These are phyloP conservation scores for Cybosia mesomella DNA, from an alignment of 2,888 invertebrate genomes.

Conservation along the genomic window DNA sequence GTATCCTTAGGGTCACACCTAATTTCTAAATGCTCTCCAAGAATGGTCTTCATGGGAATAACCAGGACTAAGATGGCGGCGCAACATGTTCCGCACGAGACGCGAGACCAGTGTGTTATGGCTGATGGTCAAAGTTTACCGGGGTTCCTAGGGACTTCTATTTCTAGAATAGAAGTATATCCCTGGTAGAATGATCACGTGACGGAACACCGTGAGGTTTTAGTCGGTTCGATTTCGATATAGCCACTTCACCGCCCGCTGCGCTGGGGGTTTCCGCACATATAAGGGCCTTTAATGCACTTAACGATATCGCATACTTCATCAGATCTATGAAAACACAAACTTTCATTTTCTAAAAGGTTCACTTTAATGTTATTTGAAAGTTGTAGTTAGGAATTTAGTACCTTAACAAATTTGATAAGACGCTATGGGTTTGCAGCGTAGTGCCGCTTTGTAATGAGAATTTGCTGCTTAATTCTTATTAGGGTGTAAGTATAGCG, in stretches of 20 bases:
- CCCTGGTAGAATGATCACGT: too few species aligned
- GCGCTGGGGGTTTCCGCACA: not conserved
- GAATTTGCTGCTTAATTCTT: conserved; percentile 45
- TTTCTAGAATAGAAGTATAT: too few species aligned
- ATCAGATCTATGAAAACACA: not conserved
- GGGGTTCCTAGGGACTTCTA: not conserved
- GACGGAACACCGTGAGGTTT: too few species aligned
- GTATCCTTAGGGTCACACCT: too few species aligned
- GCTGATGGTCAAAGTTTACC: not conserved
- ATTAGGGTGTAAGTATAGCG: conserved; percentile 32
- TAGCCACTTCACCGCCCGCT: not conserved
- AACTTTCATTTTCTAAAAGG: conserved; percentile 39
- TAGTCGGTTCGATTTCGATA: too few species aligned
- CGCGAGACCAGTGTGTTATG: too few species aligned
- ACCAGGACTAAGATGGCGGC: not conserved
- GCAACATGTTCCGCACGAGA: not conserved
- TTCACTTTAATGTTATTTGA: conserved; percentile 61
- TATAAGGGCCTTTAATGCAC: not conserved
- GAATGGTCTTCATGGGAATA: too few species aligned
- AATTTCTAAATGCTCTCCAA: too few species aligned
- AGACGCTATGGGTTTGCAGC: conserved; percentile 50
- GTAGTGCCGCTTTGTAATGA: conserved; percentile 39
- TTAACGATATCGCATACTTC: not conserved
- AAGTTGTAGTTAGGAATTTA: conserved; percentile 60
- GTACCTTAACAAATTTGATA: conserved; percentile 59